Conservation (phyloP, 2,113 vertebrate genomes). For the Brachyistius frenatus region DNA sequence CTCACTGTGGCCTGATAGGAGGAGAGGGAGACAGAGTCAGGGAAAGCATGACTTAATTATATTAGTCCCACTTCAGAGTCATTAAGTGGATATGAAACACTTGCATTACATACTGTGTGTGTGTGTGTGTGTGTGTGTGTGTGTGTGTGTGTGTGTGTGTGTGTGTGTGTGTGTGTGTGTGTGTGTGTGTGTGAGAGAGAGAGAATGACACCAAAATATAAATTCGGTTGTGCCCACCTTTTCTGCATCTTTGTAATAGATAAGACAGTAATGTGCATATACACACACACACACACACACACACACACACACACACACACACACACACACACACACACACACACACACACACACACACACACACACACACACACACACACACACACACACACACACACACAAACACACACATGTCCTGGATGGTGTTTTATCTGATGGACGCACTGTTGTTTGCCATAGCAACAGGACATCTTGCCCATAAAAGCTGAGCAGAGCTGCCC, state of each 20-base stretch:
- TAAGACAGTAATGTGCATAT: constrained; percentile 2
- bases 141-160: background rate
- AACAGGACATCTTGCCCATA: constrained; percentile 61
- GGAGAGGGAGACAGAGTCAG: background rate
- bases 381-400: background rate
- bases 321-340: too few relatives aligned
- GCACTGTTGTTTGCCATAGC: constrained; percentile 62
- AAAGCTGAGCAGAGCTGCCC: constrained; percentile 54
- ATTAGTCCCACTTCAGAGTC: constrained; percentile 49
- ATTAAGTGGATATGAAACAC: constrained; percentile 58
- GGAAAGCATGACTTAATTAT: constrained; percentile 42
- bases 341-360: background rate
- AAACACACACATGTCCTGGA: background rate
- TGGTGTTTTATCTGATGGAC: constrained; percentile 35
- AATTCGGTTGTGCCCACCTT: background rate
- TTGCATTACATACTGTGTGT: background rate
- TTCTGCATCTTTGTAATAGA: background rate
- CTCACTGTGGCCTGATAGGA: constrained; percentile 28
- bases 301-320: too few relatives aligned
- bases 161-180: constrained; percentile 1
- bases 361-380: too few relatives aligned
- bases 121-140: background rate
- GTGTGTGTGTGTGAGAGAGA: background rate
- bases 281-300: constrained; percentile 17
- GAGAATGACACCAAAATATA: constrained; percentile 4